Percentiles rank a stretch among this genome's conserved stretches.
These are phyloP conservation scores for Mastomys coucha DNA, from an alignment of 2,113 vertebrate species.

Conservation along the genomic window DNA sequence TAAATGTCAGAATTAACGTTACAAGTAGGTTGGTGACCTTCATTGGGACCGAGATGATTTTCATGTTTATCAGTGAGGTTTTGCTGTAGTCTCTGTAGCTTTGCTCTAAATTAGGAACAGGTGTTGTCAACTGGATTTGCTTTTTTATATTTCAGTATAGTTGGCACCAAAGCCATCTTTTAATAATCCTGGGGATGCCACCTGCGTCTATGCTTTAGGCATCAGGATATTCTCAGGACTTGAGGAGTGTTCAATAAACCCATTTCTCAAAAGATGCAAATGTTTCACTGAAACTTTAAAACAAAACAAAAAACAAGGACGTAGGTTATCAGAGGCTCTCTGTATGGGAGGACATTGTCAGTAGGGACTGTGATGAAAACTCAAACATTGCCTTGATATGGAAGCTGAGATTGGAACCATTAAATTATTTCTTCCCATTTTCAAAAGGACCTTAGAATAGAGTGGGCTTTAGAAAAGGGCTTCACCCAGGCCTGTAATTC, in stretches of 20 bases:
- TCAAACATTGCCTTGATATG: neutral
- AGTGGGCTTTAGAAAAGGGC: neutral
- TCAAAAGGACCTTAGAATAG: neutral
- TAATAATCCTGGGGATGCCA: neutral
- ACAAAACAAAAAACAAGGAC: neutral
- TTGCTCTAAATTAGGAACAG: conserved; percentile 49
- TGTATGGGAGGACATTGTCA: neutral
- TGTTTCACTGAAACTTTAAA: conserved; percentile 28
- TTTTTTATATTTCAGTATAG: conserved; percentile 41
- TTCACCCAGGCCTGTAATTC: neutral
- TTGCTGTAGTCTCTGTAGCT: conserved; percentile 1
- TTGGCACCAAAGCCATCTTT: neutral
- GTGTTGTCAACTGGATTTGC: conserved; percentile 35
- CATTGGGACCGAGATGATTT: neutral
- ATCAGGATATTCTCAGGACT: neutral
- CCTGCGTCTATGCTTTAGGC: neutral
- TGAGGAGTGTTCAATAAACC: conserved; percentile 11
- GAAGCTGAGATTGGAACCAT: neutral
- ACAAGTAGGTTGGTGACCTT: conserved; percentile 40
- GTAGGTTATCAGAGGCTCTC: too few species aligned
- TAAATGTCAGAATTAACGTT: conserved; percentile 1
- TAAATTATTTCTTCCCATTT: neutral
- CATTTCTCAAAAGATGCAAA: conserved; percentile 28
- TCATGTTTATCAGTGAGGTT: conserved; percentile 3
- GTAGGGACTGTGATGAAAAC: neutral